phyloP scores from a whole-genome alignment of 2,888 invertebrate genomes.

The Lissocephala sabroskyi region DNA sequence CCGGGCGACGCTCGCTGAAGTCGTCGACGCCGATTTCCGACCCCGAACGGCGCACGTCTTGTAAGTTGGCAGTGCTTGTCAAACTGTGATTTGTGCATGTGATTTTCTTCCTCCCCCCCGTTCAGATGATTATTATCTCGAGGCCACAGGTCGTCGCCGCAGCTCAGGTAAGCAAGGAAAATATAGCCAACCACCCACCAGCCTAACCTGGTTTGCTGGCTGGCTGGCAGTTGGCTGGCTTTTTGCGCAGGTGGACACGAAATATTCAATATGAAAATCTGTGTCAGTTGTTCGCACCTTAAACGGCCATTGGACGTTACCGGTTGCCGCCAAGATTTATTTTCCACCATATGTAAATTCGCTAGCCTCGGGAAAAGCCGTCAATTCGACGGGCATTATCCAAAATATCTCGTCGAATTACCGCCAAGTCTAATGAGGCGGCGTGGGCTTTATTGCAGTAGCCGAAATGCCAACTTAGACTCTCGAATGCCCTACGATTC shows the following conservation, averaged over 20 bases:
- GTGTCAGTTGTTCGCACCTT: constrained; percentile 63
- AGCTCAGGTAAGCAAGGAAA: constrained; percentile 68
- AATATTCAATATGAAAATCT: constrained; percentile 36
- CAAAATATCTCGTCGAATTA: no score
- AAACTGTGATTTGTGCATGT: constrained; percentile 15
- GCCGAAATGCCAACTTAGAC: no score
- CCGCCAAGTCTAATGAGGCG: no score
- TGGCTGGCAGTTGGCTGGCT: constrained; percentile 19
- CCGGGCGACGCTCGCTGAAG: constrained; percentile 53
- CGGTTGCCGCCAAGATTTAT: constrained; percentile 42
- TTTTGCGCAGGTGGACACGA: constrained; percentile 61
- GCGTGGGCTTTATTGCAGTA: no score
- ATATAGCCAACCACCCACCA: constrained; percentile 12
- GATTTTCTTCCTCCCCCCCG: constrained; percentile 26
- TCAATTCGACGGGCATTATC: no score
- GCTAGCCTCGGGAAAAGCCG: no score
- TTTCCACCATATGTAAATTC: no score
- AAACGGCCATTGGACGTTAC: constrained; percentile 45
- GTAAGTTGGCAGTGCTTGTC: constrained; percentile 44
- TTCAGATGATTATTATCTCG: constrained; percentile 69
- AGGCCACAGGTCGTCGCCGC: constrained; percentile 71
- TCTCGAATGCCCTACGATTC: no score
- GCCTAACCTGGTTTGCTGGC: constrained; percentile 11
- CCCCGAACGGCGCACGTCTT: constrained; percentile 58
- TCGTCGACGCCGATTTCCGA: constrained; percentile 42